These are phyloP conservation scores for Hipparchia sbordonii DNA, from an alignment of 2,888 invertebrate species.

Conservation along the genomic window DNA sequence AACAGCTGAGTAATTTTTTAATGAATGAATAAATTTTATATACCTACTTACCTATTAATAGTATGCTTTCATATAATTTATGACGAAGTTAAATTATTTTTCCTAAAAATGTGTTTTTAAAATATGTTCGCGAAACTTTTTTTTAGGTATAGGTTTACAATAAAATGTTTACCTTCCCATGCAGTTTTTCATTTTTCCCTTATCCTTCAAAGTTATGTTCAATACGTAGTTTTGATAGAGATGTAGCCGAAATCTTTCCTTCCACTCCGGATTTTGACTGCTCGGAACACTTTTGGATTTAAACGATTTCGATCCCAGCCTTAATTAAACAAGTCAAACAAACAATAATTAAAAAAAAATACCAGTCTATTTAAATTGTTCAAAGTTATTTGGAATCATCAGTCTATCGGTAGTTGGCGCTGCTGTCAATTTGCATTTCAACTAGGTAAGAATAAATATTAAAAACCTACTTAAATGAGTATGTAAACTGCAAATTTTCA, in stretches of 20 bases:
- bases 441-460: too few species aligned
- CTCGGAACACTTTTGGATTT: slow-evolving; percentile 63
- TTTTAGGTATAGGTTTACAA: neutral
- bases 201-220: slow-evolving; percentile 64
- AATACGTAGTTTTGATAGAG: slow-evolving; percentile 57
- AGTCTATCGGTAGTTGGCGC: neutral
- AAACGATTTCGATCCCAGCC: slow-evolving; percentile 57
- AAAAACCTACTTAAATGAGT: too few species aligned
- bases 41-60: too few species aligned
- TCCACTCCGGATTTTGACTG: slow-evolving; percentile 63
- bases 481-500: too few species aligned
- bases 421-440: too few species aligned
- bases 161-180: slow-evolving; percentile 66
- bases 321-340: slow-evolving; percentile 12
- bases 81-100: too few species aligned
- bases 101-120: too few species aligned
- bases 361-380: neutral
- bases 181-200: slow-evolving; percentile 68
- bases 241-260: slow-evolving; percentile 62
- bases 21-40: too few species aligned
- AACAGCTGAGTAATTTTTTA: too few species aligned
- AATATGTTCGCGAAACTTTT: too few species aligned
- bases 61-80: too few species aligned
- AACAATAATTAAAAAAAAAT: neutral
- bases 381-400: neutral